Evolutionary conservation across 2,113 vertebrate species (phyloP), one percentile per base, ranked within the genome.

Genomic region (Onychostoma macrolepis): DNA sequence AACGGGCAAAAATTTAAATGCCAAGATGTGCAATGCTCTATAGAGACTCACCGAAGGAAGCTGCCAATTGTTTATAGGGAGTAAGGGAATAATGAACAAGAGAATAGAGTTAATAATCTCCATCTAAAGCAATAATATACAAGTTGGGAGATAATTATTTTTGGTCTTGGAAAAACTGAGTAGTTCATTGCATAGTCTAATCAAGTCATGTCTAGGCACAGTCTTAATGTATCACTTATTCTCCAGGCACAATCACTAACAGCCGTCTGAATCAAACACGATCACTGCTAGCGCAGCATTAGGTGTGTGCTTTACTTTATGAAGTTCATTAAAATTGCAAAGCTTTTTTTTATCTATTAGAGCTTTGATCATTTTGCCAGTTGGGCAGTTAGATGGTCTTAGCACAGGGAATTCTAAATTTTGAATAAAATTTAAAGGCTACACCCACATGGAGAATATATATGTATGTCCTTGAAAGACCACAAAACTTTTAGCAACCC

Each of bases 321-420:
- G 21, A 50, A 21, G 72, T 30, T 85, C 72, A 85, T 87, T 71
- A 83, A 85, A 78, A 75, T 87, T 85, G 63, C 83, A 75, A 53
- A 5, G 28, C 11, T 75, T 82, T 75, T 85, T 78, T 80, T 65
- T 21, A 77, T 61, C 33, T 17, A 41, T 85, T 71, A 63, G 24
- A 76, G 67, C 80, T 89, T 88, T 89, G 86, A 89, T 86, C 79
- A 79, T 56, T 28, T 30, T 77, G 76, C 53, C 84, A 78, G 87
- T 30, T n/a, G 38, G 3, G 12, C 61, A 50, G 74, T 30, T 86
- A 69, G 41, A 56, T 41, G 53, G 30, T 83, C 15, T 48, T 56
- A 30, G 13, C 43, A 71, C 7, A 56, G n/a, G 38, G 50, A 80
- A 86, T 72, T 84, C 33, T 24, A 26, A 0, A 48, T 48, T 45